Evolutionary conservation across 2,888 invertebrate species (phyloP), one percentile per base, ranked within the genome.

Genomic region (Drosophila pseudotakahashii): DNA sequence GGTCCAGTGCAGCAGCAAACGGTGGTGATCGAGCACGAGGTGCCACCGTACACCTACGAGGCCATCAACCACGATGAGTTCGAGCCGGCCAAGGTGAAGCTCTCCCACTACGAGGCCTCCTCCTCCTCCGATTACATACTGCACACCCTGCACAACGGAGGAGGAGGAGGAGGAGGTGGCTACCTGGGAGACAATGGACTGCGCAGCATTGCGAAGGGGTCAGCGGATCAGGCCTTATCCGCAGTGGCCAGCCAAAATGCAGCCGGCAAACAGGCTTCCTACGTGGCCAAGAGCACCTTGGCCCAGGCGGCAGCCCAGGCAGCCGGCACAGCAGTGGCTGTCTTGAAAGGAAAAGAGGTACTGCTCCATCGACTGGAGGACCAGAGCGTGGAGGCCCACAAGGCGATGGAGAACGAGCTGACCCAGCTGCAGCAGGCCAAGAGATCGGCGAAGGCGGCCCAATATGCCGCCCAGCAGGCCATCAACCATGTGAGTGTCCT

Each of bases 211-310:
- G 95, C 95, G 3, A 94, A 95, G 59, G 95, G 95, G 0, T 96
- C 96, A 0, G 96, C 96, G 0, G 95, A 95, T 85, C 95, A 96
- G 89, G 96, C 96, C 5, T 94, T 94, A 78, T 95, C 94, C 45
- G 96, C 96, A 11, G 93, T 94, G 9, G 93, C 93, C n/a, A 96
- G 95, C 83, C 96, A 96, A 89, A 94, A 95, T 51, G 94, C 95
- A 0, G 96, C 96, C 0, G 96, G 95, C 0, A 94, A 95, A 67
- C 96, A 96, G 89, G 96, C 96, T 0, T 96, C 96, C 0, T 96
- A 95, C 85, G 94, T 95, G 6, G 96, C 96, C 0, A 96, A 96
- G 92, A 96, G 95, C 82, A 95, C 95, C 0, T 88, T 96, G 41
- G 96, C 96, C 0, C 96, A 96, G 89, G 94, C 95, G 0, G 96